Conservation (phyloP, 2,797 vertebrate genomes). For the Astyanax mexicanus region DNA sequence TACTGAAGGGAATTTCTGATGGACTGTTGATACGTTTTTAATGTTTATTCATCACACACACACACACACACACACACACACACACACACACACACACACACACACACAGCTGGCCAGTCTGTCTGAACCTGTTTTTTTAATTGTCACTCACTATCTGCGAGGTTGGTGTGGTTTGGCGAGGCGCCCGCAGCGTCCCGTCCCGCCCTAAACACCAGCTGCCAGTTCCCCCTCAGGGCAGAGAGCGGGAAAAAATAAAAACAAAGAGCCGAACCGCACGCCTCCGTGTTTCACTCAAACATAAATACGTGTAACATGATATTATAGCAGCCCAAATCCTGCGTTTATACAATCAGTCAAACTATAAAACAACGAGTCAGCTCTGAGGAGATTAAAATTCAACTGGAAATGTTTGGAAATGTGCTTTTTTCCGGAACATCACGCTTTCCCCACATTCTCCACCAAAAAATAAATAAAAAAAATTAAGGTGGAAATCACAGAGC, state of each 20-base stretch:
- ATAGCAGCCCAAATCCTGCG: background rate
- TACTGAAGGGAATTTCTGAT: background rate
- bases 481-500: too few species aligned
- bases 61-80: constrained; percentile 30
- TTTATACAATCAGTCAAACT: background rate
- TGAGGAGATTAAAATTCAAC: background rate
- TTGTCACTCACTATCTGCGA: constrained; percentile 41
- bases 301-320: constrained; percentile 6
- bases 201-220: constrained; percentile 42
- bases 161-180: constrained; percentile 34
- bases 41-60: constrained; percentile 2
- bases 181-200: constrained; percentile 35
- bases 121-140: constrained; percentile 50
- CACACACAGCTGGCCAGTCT: constrained; percentile 41
- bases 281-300: constrained; percentile 30
- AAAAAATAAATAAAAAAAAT: too few species aligned
- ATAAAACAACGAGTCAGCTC: background rate
- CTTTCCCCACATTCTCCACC: background rate
- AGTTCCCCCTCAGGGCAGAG: constrained; percentile 36
- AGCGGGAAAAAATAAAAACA: constrained; percentile 1
- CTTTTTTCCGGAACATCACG: too few species aligned
- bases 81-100: constrained; percentile 23
- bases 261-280: background rate
- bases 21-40: background rate
- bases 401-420: too few species aligned